phyloP scores from a whole-genome alignment of 2,888 invertebrate genomes.

The Heliconius aoede region DNA sequence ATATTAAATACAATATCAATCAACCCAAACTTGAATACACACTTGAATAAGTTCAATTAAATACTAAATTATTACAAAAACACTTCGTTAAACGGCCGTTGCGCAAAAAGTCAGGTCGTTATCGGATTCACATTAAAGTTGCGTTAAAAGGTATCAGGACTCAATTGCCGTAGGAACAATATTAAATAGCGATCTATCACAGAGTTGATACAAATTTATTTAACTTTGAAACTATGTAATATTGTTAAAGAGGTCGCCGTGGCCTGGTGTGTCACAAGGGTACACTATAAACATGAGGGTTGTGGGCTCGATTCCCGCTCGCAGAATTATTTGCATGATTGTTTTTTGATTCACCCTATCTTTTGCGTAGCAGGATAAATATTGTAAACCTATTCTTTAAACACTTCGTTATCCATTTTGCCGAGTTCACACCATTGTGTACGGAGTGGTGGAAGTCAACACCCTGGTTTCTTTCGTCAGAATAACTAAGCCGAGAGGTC shows the following conservation, averaged over 20 bases:
- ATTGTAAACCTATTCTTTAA: no score
- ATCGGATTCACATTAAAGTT: conserved; percentile 32
- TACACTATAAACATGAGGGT: not conserved
- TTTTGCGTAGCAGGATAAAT: no score
- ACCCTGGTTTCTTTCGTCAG: not conserved
- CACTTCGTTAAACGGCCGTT: conserved; percentile 29
- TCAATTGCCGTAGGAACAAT: conserved; percentile 24
- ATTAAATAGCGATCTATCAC: conserved; percentile 7
- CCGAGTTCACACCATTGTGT: not conserved
- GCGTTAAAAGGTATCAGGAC: conserved; percentile 24
- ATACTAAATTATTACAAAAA: conserved; percentile 25
- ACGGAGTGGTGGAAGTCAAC: not conserved
- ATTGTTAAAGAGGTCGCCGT: no score
- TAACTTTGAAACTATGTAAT: no score
- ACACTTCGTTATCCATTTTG: not conserved
- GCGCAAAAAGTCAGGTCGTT: conserved; percentile 25
- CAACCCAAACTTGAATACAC: not conserved
- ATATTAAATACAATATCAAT: not conserved
- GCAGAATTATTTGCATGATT: no score
- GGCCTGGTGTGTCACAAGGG: not conserved
- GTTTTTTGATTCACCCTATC: no score
- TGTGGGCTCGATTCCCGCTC: not conserved
- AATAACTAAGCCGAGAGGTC: no score
- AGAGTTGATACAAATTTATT: not conserved
- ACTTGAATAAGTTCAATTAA: conserved; percentile 23